phyloP scores from a whole-genome alignment of 2,113 vertebrate genomes.

The Microtus oregoni region DNA sequence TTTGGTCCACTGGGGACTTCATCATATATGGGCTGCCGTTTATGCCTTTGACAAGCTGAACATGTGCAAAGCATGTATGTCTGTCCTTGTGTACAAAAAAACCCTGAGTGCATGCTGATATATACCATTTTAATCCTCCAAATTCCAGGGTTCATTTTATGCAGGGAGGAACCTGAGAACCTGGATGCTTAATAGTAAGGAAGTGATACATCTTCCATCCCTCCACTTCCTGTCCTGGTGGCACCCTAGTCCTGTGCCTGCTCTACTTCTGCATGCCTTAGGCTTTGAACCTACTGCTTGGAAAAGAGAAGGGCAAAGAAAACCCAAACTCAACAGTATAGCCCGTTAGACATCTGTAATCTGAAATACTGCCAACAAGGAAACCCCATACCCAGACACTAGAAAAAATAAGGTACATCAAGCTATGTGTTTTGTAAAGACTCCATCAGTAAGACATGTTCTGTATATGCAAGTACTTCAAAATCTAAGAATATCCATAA shows the following conservation, averaged over 20 bases:
- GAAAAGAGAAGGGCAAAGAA: slow-evolving; percentile 9
- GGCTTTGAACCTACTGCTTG: neutral
- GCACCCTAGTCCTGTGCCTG: neutral
- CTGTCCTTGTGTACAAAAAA: neutral
- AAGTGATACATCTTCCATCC: neutral
- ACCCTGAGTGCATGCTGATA: neutral
- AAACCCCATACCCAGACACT: neutral
- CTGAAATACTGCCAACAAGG: neutral
- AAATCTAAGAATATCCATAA: neutral
- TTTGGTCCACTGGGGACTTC: neutral
- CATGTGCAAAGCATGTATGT: neutral
- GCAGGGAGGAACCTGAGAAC: neutral
- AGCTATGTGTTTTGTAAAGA: neutral
- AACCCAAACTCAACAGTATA: neutral
- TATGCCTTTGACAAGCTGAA: neutral
- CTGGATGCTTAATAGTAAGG: neutral
- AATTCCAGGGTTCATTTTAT: neutral
- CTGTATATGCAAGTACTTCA: neutral
- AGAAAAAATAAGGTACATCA: neutral
- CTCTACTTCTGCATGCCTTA: neutral
- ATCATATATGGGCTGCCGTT: neutral
- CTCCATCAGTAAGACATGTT: neutral
- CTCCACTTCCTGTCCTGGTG: neutral
- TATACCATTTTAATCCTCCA: neutral
- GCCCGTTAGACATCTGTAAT: neutral